phyloP scores from a whole-genome alignment of 2,888 invertebrate genomes.

The Marronus borbonicus region DNA sequence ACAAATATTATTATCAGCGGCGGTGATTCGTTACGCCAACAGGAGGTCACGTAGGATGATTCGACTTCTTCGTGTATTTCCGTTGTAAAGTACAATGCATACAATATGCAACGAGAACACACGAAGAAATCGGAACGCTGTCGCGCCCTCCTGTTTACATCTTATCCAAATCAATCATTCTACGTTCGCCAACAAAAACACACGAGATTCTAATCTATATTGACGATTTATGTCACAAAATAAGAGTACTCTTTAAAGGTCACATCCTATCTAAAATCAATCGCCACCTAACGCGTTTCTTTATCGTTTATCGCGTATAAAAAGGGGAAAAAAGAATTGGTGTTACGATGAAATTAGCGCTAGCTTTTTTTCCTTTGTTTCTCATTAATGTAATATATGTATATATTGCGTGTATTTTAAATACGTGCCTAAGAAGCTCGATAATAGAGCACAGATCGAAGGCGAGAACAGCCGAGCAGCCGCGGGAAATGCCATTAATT shows the following conservation, averaged over 20 bases:
- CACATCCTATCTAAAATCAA: conserved; percentile 16
- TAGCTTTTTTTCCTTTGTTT: conserved; percentile 36
- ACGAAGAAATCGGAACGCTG: too few relatives aligned
- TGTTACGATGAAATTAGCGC: conserved; percentile 54
- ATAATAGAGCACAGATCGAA: conserved; percentile 57
- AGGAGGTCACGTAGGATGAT: too few relatives aligned
- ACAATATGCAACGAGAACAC: too few relatives aligned
- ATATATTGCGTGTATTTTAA: conserved; percentile 54
- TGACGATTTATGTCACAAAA: too few relatives aligned
- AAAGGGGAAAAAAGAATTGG: conserved; percentile 45
- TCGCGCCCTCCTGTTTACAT: too few relatives aligned
- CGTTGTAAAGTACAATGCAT: too few relatives aligned
- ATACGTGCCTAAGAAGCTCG: conserved; percentile 53
- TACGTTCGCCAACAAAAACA: too few relatives aligned
- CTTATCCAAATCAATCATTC: too few relatives aligned
- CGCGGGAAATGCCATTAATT: conserved; percentile 56
- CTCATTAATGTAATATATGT: conserved; percentile 35
- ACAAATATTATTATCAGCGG: too few relatives aligned
- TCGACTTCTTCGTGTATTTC: too few relatives aligned
- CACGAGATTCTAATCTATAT: too few relatives aligned
- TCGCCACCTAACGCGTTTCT: conserved; percentile 1
- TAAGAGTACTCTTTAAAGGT: neutral
- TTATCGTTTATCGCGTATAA: conserved; percentile 20
- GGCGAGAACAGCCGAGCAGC: conserved; percentile 56
- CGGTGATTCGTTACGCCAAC: too few relatives aligned